Percentiles rank a stretch among this genome's conserved stretches.
Conservation (phyloP, 2,888 invertebrate species). For the Phymatocera aterrima region DNA sequence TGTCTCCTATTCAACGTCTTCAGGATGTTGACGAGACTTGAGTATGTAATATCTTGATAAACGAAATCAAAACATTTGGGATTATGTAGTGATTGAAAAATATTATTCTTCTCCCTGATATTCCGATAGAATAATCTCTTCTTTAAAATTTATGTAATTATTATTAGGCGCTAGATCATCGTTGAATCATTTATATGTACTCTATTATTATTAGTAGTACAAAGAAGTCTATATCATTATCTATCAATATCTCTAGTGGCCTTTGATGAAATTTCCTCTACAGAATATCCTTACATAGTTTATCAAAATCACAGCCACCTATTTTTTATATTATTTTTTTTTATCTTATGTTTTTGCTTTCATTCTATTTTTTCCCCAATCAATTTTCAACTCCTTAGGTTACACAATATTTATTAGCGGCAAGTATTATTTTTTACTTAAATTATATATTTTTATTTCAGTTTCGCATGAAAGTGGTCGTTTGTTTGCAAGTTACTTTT, state of each 20-base stretch:
- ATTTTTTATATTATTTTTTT: neutral
- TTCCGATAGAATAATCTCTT: constrained; percentile 1
- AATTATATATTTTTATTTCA: neutral
- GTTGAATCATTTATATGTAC: neutral
- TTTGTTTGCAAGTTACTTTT: neutral
- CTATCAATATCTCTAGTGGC: constrained; percentile 32
- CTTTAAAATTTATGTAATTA: too few relatives aligned
- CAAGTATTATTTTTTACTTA: neutral
- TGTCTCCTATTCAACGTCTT: too few relatives aligned
- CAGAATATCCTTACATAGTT: constrained; percentile 41
- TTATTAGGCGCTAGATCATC: constrained; percentile 37
- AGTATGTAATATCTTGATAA: neutral
- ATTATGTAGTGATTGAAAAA: neutral
- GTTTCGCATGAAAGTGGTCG: too few relatives aligned
- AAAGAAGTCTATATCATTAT: neutral
- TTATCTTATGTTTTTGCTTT: too few relatives aligned
- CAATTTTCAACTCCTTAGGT: neutral
- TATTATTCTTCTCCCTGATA: constrained; percentile 32
- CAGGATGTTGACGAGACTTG: neutral
- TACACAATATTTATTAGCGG: neutral
- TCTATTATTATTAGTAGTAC: neutral
- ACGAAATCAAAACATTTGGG: neutral
- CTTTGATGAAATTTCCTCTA: constrained; percentile 36
- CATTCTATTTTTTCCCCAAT: constrained; percentile 1
- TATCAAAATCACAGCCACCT: constrained; percentile 43